Evolutionary conservation across 2,797 vertebrate genomes (phyloP).

Genomic region (Platyrinchus mystaceus): DNA sequence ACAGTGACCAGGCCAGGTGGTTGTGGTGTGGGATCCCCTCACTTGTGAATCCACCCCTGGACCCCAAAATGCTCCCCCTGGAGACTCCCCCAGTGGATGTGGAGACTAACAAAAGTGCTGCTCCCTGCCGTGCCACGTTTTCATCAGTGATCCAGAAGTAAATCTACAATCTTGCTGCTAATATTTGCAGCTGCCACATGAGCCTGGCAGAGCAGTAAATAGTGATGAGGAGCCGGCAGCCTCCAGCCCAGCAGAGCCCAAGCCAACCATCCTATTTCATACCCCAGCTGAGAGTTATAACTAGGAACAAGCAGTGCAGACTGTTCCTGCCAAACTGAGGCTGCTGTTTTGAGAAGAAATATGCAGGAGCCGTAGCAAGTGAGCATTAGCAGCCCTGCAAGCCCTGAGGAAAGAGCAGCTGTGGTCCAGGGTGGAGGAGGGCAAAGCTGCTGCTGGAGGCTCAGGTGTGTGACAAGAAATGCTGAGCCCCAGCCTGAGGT

Average conservation of each 20-base stretch:
- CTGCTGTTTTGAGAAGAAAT: neutral
- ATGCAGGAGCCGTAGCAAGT: neutral
- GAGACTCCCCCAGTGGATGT: neutral
- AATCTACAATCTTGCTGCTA: constrained; percentile 1
- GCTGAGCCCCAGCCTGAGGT: neutral
- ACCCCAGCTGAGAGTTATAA: neutral
- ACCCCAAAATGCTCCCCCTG: fast-evolving
- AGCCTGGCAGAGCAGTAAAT: constrained; percentile 48
- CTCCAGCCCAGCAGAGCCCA: neutral
- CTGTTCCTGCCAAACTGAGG: constrained; percentile 33
- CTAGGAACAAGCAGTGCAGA: constrained; percentile 23
- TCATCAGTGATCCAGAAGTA: neutral
- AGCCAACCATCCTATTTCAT: constrained; percentile 23
- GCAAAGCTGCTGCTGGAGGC: neutral
- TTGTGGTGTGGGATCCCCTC: fast-evolving
- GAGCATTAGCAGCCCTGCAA: neutral
- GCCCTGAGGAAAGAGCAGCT: neutral
- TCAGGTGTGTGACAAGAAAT: neutral
- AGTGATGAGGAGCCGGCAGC: neutral
- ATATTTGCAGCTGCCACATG: neutral
- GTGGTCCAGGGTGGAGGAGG: neutral
- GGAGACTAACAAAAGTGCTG: neutral
- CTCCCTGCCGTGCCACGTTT: neutral
- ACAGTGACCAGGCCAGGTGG: neutral
- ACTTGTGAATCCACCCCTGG: fast-evolving